Evolutionary conservation across 2,888 invertebrate species (phyloP).

Genomic region (Ceriagrion tenellum): DNA sequence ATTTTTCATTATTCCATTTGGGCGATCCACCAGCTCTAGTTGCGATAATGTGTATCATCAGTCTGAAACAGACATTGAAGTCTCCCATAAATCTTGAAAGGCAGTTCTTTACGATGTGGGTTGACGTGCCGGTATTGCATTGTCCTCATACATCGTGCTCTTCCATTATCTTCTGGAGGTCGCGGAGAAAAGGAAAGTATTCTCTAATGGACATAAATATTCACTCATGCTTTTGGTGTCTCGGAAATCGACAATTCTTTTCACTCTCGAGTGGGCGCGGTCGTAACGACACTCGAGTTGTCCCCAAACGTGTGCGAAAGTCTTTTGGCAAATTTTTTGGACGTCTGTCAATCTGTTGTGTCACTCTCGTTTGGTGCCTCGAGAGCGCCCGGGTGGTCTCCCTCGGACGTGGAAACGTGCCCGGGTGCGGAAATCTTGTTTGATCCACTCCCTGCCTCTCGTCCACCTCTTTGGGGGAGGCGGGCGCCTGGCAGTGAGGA

Average conservation of each 20-base stretch:
- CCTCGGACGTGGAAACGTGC: background rate
- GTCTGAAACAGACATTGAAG: background rate
- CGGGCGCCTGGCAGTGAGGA: background rate
- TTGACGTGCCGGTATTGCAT: background rate
- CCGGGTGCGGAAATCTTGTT: background rate
- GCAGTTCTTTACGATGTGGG: background rate
- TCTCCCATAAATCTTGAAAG: background rate
- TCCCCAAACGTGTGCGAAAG: conserved; percentile 5
- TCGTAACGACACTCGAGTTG: background rate
- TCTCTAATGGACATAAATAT: conserved; percentile 4
- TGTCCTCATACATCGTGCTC: conserved; percentile 22
- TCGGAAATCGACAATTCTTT: conserved; percentile 39
- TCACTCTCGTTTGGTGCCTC: background rate
- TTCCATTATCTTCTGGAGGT: background rate
- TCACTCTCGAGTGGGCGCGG: conserved; percentile 24
- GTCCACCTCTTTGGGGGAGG: background rate
- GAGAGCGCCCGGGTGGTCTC: background rate
- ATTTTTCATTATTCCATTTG: too few species aligned
- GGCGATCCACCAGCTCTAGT: too few species aligned
- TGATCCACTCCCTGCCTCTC: background rate
- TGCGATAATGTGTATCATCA: too few species aligned
- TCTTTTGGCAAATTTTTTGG: background rate
- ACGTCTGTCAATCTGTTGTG: background rate
- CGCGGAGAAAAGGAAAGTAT: background rate
- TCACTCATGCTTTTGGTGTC: conserved; percentile 5